Evolutionary conservation across 2,797 vertebrate genomes (phyloP).

Genomic region (Danio albolineatus): DNA sequence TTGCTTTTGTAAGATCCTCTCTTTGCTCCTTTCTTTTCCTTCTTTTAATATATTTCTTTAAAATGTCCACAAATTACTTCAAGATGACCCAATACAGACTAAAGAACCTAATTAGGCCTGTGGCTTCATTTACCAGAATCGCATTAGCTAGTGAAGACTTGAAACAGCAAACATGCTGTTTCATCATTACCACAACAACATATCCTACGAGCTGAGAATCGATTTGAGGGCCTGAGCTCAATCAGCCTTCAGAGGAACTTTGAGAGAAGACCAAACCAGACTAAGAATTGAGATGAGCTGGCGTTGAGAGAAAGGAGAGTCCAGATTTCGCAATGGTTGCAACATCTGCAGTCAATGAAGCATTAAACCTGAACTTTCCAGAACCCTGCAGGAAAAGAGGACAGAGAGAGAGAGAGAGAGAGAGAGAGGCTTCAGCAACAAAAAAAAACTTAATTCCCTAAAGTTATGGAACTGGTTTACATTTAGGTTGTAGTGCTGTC

Average conservation of each 20-base stretch:
- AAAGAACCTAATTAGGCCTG: slow-evolving; percentile 63
- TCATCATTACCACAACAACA: slow-evolving; percentile 66
- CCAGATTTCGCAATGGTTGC: slow-evolving; percentile 52
- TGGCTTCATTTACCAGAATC: slow-evolving; percentile 67
- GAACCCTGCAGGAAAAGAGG: slow-evolving; percentile 57
- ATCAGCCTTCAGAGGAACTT: slow-evolving; percentile 54
- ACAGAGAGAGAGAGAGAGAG: slow-evolving; percentile 55
- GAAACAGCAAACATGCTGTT: slow-evolving; percentile 59
- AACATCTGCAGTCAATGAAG: slow-evolving; percentile 69
- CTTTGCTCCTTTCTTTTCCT: not conserved
- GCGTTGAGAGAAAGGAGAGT: slow-evolving; percentile 52
- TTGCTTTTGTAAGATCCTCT: slow-evolving; percentile 42
- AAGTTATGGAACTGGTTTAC: slow-evolving; percentile 62
- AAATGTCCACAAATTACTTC: slow-evolving; percentile 65
- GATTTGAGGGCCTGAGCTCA: slow-evolving; percentile 57
- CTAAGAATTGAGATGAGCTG: slow-evolving; percentile 57
- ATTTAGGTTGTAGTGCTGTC: slow-evolving; percentile 61
- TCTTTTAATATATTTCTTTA: slow-evolving; percentile 1
- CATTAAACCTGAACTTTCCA: slow-evolving; percentile 67
- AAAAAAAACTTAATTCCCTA: slow-evolving; percentile 53
- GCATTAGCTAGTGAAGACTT: slow-evolving; percentile 55
- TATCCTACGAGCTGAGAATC: slow-evolving; percentile 60
- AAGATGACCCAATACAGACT: slow-evolving; percentile 63
- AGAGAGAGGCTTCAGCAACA: slow-evolving; percentile 29
- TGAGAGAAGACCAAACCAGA: slow-evolving; percentile 52